A percentile compares a stretch with the other conserved stretches of the same genome.
Conservation (phyloP, 2,888 invertebrate genomes). For the Drosophila kokeensis region DNA sequence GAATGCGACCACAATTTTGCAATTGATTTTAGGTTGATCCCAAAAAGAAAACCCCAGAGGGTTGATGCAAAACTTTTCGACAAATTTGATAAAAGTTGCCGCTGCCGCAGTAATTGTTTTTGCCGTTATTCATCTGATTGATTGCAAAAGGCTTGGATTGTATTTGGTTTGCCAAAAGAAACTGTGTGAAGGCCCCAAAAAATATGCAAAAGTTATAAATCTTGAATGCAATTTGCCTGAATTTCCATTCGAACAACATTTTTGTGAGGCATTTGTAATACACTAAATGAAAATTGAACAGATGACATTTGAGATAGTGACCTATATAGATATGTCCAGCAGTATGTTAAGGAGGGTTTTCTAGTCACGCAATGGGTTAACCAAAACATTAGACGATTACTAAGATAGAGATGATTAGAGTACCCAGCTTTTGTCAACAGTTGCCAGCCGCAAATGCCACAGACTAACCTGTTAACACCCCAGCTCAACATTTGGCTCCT, state of each 20-base stretch:
- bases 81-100: constrained; percentile 34
- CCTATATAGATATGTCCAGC: not conserved
- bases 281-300: not conserved
- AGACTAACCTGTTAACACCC: constrained; percentile 30
- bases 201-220: constrained; percentile 52
- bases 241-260: constrained; percentile 4
- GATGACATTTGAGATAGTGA: not conserved
- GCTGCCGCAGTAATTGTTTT: constrained; percentile 10
- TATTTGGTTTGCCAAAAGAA: constrained; percentile 16
- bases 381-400: not conserved
- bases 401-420: constrained; percentile 14
- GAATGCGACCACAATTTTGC: constrained; percentile 24
- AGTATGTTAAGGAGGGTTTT: not conserved
- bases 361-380: not conserved
- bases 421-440: constrained; percentile 30
- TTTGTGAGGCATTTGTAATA: constrained; percentile 3
- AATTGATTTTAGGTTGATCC: constrained; percentile 12
- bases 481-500: constrained; percentile 4
- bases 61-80: constrained; percentile 36
- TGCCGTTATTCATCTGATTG: constrained; percentile 28
- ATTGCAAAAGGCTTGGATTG: constrained; percentile 40
- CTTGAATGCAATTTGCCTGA: constrained; percentile 71
- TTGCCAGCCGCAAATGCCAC: constrained; percentile 54
- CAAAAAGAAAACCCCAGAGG: constrained; percentile 11
- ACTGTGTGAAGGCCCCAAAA: too few relatives aligned